Base-by-base conservation (phyloP, 2,113 vertebrate species). In the Chroicocephalus ridibundus region DNA sequence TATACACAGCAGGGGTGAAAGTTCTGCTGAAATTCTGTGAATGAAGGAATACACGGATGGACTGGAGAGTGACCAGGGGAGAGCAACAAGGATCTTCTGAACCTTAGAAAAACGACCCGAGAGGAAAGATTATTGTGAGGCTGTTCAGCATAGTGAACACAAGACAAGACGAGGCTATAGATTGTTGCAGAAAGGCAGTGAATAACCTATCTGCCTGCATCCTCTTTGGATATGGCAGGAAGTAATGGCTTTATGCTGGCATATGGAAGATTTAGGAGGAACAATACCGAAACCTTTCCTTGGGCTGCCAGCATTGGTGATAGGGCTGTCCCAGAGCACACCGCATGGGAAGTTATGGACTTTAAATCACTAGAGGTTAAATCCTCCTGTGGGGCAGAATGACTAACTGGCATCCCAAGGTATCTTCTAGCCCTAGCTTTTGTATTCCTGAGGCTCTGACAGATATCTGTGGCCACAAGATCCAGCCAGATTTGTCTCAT, bases 1-100 rank as follows among this genome's bases (percentile, higher is more conserved):
- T 40, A 13, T 40, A 65, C 70, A 10, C 78, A 86, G 86, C 8
- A 9, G 69, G 74, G 40, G 32, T 79, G 62, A 69, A 89, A 79
- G 93, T 80, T 57, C 74, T 77, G 57, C 74, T 71, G 69, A 72
- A 91, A 47, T 44, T 71, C 60, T 90, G 31, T 87, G 87, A 94
- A 82, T 82, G 87, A 64, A 61, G 58, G 22, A 79, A 65, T 46
- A 42, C n/a, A 12, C 15, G 55, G 74, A 60, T 5, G 14, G 76
- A 46, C 55, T 27, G 64, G 46, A 75, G 34, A 26, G 13, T 36
- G 49, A 46, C 5, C 24, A 61, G 34, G 57, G 36, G 57, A 60
- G 57, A 94, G 11, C n/a, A 81, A 38, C n/a, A 40, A 51, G 36
- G 7, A 81, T 38, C 26, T 86, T 81, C 65, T 69, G 87, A 65